Percentiles rank a stretch among this genome's conserved stretches.
These are phyloP conservation scores for Periphyllus acericola DNA, from an alignment of 2,888 invertebrate genomes.

Conservation along the genomic window DNA sequence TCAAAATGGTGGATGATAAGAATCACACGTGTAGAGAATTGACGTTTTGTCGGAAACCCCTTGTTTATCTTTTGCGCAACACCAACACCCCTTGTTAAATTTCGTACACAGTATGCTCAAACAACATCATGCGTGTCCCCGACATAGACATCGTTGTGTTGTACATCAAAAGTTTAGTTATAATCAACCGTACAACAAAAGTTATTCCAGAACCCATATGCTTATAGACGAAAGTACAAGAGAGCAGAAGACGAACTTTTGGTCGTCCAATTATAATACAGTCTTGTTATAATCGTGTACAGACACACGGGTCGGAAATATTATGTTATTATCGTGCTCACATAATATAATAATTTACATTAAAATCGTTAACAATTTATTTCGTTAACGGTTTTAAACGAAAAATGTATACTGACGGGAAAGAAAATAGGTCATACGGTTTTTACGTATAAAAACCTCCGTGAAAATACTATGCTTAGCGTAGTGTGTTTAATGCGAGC, in stretches of 20 bases:
- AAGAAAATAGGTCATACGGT: not conserved
- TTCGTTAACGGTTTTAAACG: not conserved
- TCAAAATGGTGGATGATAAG: not conserved
- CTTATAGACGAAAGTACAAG: not conserved
- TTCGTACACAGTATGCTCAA: not conserved
- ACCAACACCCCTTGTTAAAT: not conserved
- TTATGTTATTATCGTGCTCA: not conserved
- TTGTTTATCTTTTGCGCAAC: not conserved
- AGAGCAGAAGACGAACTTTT: slow-evolving; percentile 9
- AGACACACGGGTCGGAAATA: not conserved
- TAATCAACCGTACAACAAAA: slow-evolving; percentile 20
- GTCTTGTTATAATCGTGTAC: not conserved
- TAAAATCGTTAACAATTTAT: not conserved
- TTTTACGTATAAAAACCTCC: not conserved
- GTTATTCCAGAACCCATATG: not conserved
- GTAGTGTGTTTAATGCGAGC: not conserved
- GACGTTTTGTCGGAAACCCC: slow-evolving; percentile 7
- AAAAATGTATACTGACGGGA: not conserved
- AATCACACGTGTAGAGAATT: not conserved
- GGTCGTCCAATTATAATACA: not conserved
- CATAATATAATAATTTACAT: not conserved
- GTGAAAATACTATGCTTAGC: not conserved
- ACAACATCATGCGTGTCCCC: not conserved
- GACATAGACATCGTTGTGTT: not conserved
- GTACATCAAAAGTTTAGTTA: slow-evolving; percentile 35